These are phyloP conservation scores for Heliconius himera DNA, from an alignment of 1,140 invertebrate species.

Conservation along the genomic window DNA sequence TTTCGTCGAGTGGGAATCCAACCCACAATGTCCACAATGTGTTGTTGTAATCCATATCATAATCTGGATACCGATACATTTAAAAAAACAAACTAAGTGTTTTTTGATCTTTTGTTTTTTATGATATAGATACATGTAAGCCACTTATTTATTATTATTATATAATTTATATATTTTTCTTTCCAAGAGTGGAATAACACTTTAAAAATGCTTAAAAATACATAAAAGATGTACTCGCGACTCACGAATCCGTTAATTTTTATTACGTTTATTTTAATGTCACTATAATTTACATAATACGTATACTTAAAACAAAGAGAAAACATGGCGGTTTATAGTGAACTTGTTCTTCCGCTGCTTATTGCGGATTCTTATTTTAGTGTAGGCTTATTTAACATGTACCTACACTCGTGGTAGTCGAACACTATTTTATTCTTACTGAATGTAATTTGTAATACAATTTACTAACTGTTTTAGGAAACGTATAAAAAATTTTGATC, in stretches of 20 bases:
- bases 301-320: not conserved
- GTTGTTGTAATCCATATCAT: too few relatives aligned
- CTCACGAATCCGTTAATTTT: not conserved
- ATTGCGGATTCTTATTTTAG: not conserved
- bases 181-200: too few relatives aligned
- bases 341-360: not conserved
- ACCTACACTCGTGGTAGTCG: not conserved
- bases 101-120: not conserved
- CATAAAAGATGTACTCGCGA: not conserved
- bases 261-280: not conserved
- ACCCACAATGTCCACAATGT: too few relatives aligned
- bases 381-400: not conserved
- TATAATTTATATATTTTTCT: too few relatives aligned
- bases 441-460: not conserved
- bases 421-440: not conserved
- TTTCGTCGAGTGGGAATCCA: too few relatives aligned
- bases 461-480: not conserved
- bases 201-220: too few relatives aligned
- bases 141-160: too few relatives aligned
- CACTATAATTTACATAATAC: not conserved
- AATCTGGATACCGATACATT: too few relatives aligned
- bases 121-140: not conserved
- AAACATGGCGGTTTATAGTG: not conserved
- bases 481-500: too few relatives aligned
- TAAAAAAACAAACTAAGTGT: not conserved